phyloP scores from a whole-genome alignment of 2,113 vertebrate species.

The Amblyornis subalaris region DNA sequence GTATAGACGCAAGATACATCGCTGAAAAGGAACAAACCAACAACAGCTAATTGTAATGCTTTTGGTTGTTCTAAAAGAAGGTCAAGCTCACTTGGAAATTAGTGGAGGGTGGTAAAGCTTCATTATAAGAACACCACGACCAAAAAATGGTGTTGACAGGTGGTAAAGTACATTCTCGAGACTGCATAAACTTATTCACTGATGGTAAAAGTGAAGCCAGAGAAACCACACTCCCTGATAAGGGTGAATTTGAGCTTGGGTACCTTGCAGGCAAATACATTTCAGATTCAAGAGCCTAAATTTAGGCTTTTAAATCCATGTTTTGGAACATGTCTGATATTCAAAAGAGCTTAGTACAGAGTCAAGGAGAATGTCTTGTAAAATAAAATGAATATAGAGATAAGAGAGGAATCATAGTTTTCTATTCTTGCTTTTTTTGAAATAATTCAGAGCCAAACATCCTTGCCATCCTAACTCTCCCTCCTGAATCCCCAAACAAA shows the following conservation, averaged over 20 bases:
- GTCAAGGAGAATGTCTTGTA: neutral
- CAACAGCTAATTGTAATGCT: slow-evolving; percentile 8
- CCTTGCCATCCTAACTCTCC: neutral
- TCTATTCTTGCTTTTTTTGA: neutral
- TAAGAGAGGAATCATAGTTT: neutral
- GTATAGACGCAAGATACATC: slow-evolving; percentile 11
- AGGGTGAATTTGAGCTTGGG: neutral
- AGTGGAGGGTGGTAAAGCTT: neutral
- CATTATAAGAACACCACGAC: neutral
- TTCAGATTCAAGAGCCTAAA: neutral
- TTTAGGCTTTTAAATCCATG: neutral
- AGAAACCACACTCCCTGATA: neutral
- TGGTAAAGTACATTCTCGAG: neutral
- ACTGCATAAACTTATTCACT: neutral
- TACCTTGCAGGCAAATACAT: neutral
- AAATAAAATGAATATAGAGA: neutral
- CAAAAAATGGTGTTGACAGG: slow-evolving; percentile 8
- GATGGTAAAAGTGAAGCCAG: neutral
- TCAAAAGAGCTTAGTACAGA: neutral
- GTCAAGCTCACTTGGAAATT: slow-evolving; percentile 2
- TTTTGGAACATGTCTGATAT: neutral
- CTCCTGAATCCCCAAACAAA: neutral
- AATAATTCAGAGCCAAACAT: neutral
- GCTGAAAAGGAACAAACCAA: slow-evolving; percentile 21
- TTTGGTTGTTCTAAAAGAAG: slow-evolving; percentile 12